Percentiles rank a stretch among this genome's conserved stretches.
phyloP scores from a whole-genome alignment of 2,113 vertebrate genomes.

The Willisornis vidua region DNA sequence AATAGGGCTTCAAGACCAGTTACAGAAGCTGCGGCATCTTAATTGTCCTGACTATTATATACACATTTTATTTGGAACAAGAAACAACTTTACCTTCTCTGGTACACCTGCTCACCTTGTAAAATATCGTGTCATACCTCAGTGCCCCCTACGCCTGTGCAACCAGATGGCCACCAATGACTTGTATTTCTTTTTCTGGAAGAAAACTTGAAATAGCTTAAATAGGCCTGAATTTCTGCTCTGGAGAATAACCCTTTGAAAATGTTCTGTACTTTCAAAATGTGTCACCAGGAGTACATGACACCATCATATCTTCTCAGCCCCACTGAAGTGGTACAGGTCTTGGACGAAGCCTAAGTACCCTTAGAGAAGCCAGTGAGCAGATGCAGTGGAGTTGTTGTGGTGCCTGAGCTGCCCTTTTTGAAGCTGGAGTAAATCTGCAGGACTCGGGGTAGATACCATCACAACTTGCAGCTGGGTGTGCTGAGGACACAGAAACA shows the following conservation, averaged over 20 bases:
- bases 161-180: not conserved
- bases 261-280: not conserved
- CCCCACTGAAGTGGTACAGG: not conserved
- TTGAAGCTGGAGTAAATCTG: not conserved
- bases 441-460: not conserved
- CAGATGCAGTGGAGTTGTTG: not conserved
- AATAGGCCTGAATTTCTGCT: not conserved
- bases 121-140: fast-evolving
- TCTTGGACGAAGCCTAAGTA: not conserved
- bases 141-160: not conserved
- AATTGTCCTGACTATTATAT: not conserved
- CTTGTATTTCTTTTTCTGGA: not conserved
- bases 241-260: not conserved
- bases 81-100: not conserved
- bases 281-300: fast-evolving
- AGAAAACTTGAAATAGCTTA: not conserved
- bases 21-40: not conserved
- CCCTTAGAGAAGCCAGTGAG: not conserved
- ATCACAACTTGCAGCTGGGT: not conserved
- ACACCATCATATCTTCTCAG: fast-evolving
- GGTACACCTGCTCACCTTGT: not conserved
- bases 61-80: not conserved
- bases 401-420: not conserved
- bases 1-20: not conserved
- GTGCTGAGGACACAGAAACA: not conserved